Conservation (phyloP, 2,797 vertebrate species). For the Ibycter americanus region DNA sequence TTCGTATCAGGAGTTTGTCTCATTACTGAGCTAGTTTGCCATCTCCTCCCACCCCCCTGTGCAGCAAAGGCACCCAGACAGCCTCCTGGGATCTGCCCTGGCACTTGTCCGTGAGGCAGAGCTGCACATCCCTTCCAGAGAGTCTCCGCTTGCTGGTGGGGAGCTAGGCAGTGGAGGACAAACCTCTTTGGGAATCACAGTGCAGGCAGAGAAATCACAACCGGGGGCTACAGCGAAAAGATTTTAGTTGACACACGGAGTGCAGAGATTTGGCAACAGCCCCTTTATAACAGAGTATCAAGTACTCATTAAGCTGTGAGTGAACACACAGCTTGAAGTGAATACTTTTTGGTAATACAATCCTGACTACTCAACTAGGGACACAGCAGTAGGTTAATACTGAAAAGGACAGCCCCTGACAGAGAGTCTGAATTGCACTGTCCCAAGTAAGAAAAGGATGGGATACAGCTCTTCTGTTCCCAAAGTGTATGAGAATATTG, state of each 20-base stretch:
- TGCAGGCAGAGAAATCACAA: background rate
- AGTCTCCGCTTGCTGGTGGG: background rate
- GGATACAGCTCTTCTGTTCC: background rate
- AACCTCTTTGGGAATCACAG: background rate
- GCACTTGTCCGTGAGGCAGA: background rate
- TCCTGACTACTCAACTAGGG: background rate
- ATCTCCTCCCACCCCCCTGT: background rate
- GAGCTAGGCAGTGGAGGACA: background rate
- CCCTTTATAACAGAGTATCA: background rate
- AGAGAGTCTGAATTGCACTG: background rate
- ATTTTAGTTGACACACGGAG: accelerated
- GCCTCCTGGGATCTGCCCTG: background rate
- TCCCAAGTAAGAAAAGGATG: background rate
- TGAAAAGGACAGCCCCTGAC: background rate
- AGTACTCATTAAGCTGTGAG: background rate
- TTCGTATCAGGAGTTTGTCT: background rate
- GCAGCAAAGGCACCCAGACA: background rate
- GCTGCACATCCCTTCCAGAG: background rate
- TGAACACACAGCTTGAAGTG: background rate
- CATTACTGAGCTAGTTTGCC: background rate
- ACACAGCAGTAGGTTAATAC: background rate
- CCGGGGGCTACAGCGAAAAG: background rate
- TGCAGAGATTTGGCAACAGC: background rate
- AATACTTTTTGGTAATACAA: background rate
- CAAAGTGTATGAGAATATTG: background rate